Evolutionary conservation across 2,797 vertebrate genomes (phyloP).

Genomic region (Enteromius radiatus): DNA sequence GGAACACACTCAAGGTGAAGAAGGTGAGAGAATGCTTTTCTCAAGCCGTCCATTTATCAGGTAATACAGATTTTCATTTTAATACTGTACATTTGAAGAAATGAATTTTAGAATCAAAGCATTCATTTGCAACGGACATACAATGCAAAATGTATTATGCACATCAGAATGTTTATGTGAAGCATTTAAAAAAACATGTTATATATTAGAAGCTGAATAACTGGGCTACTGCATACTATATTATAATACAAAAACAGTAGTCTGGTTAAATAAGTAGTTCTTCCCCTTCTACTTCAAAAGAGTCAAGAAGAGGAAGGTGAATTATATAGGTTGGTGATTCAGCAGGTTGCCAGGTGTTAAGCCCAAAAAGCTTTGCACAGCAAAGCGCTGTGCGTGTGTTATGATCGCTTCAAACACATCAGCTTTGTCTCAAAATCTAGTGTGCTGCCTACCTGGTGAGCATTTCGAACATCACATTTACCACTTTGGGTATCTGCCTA

Average conservation of each 20-base stretch:
- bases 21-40: constrained; percentile 6
- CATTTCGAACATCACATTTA: background rate
- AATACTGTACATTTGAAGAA: background rate
- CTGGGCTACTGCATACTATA: background rate
- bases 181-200: background rate
- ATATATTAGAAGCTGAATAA: constrained; percentile 9
- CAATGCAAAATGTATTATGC: background rate
- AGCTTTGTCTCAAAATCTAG: constrained; percentile 2
- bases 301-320: background rate
- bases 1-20: constrained; percentile 39
- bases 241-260: constrained; percentile 16
- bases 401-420: constrained; percentile 23
- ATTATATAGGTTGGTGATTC: constrained; percentile 33
- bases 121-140: background rate
- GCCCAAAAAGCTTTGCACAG: constrained; percentile 27
- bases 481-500: background rate
- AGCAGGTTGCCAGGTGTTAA: constrained; percentile 45
- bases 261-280: constrained; percentile 14
- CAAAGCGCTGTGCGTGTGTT: constrained; percentile 29
- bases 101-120: background rate
- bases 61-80: constrained; percentile 42
- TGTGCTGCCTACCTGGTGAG: background rate
- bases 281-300: background rate
- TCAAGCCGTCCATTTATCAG: constrained; percentile 23
- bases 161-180: background rate